Base-by-base conservation (phyloP, 2,113 vertebrate genomes). In the Chascanopsetta lugubris region DNA sequence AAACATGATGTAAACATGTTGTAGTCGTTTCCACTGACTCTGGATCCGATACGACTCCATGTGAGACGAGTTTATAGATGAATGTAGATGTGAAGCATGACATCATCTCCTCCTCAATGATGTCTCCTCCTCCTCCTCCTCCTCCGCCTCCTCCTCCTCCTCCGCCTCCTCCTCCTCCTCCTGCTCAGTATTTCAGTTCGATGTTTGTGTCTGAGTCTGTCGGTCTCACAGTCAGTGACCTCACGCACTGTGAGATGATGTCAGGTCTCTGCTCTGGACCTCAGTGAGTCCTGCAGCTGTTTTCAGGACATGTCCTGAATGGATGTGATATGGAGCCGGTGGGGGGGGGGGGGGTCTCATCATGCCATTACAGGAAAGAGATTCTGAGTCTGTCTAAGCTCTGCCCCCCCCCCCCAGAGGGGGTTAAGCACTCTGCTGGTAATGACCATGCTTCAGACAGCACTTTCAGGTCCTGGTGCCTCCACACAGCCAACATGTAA, bases 401-500 rank as follows among this genome's bases (percentile, higher is more conserved):
- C 61, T 53, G 61, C 75, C 79, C 59, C 70, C 55, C 9, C 38
- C 69, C 55, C 43, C 53, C 51, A 32, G 12, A 60, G 76, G 77
- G 77, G 75, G 81, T 86, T 87, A 80, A 84, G 80, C 83, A 77
- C 85, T 83, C 63, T n/a, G 18, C 79, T 81, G 61, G 75, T 90
- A 86, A 91, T 89, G 84, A 85, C 86, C 72, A 46, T 79, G 82
- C 78, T 79, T 86, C 84, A 83, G 82, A 84, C 86, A 83, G 85
- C 76, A 82, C 78, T 88, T 89, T 84, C 85, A 69, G 80, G 79
- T 77, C 69, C 61, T 25, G 62, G 63, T 80, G 77, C 76, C 63
- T 80, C 62, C 61, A 69, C 51, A 68, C 57, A 79, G 72, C 79
- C 60, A 11, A 50, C 57, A 43, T 82, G 69, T 84, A 81, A 78